A percentile compares a stretch with the other conserved stretches of the same genome.
Conservation (phyloP, 92 coral and sea anemone genomes). For the Bergia puertoricense region DNA sequence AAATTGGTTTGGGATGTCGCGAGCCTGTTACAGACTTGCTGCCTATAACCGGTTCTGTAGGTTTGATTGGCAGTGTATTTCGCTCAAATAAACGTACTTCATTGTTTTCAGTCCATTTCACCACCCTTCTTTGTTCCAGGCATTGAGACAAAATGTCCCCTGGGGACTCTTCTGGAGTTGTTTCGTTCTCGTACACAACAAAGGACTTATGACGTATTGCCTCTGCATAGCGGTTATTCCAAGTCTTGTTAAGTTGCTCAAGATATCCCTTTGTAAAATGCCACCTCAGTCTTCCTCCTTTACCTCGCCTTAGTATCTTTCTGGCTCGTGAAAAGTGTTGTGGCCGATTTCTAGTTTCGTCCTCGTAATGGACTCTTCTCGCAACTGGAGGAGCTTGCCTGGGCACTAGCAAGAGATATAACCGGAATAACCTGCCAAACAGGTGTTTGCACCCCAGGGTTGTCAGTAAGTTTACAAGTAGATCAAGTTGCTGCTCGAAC, state of each 20-base stretch:
- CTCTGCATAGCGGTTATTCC: conserved; percentile 25
- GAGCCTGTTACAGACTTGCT: neutral
- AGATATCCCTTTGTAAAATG: conserved; percentile 18
- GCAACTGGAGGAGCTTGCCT: neutral
- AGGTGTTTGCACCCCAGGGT: neutral
- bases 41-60: neutral
- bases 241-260: conserved; percentile 25
- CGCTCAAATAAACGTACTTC: conserved; percentile 11
- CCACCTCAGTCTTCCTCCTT: neutral
- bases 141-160: neutral
- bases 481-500: neutral
- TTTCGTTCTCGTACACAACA: conserved; percentile 19
- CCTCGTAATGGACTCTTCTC: conserved; percentile 33
- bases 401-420: neutral
- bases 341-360: conserved; percentile 20
- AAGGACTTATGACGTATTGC: conserved; percentile 5
- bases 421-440: neutral
- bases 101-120: conserved; percentile 18
- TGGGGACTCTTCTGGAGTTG: conserved; percentile 1
- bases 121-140: conserved; percentile 1
- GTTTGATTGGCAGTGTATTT: neutral
- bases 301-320: neutral
- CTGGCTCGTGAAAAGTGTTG: neutral
- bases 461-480: neutral
- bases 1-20: neutral